Evolutionary conservation across 2,888 invertebrate genomes (phyloP).

Genomic region (Eristalinus sepulchralis): DNA sequence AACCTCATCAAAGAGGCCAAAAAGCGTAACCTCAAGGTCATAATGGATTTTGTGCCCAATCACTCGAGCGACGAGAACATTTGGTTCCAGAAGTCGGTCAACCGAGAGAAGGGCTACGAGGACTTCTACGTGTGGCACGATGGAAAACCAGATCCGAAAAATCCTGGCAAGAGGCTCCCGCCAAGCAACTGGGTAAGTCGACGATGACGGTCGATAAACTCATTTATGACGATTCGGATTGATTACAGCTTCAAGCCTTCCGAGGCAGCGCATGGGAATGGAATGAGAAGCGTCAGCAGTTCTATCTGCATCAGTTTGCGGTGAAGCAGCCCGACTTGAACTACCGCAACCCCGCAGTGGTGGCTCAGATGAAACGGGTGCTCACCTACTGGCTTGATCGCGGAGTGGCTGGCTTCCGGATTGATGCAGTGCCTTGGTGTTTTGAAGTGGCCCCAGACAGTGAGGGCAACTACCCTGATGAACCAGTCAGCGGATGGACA

Average conservation of each 20-base stretch:
- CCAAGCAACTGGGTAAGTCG: conserved; percentile 77
- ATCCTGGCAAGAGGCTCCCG: conserved; percentile 73
- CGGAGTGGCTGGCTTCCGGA: conserved; percentile 93
- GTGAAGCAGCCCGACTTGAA: conserved; percentile 89
- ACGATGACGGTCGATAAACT: background rate
- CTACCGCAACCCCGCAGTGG: conserved; percentile 85
- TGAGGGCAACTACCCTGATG: conserved; percentile 83
- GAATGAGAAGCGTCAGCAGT: conserved; percentile 85
- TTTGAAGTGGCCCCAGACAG: conserved; percentile 82
- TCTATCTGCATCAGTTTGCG: conserved; percentile 88
- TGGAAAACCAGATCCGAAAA: conserved; percentile 80
- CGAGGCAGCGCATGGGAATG: conserved; percentile 89
- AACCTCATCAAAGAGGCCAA: conserved; percentile 83
- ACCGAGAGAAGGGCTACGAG: conserved; percentile 84
- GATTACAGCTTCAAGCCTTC: conserved; percentile 82
- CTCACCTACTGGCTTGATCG: conserved; percentile 90
- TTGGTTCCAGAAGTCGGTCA: conserved; percentile 91
- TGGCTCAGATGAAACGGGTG: conserved; percentile 83
- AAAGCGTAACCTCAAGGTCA: conserved; percentile 81
- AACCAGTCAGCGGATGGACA: conserved; percentile 81
- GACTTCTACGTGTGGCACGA: conserved; percentile 90
- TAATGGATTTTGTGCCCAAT: conserved; percentile 87
- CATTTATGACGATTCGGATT: background rate
- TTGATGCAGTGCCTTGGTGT: conserved; percentile 86
- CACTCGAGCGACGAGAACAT: conserved; percentile 90